Evolutionary conservation across 2,888 invertebrate species (phyloP).

Genomic region (Drosophila monieri): DNA sequence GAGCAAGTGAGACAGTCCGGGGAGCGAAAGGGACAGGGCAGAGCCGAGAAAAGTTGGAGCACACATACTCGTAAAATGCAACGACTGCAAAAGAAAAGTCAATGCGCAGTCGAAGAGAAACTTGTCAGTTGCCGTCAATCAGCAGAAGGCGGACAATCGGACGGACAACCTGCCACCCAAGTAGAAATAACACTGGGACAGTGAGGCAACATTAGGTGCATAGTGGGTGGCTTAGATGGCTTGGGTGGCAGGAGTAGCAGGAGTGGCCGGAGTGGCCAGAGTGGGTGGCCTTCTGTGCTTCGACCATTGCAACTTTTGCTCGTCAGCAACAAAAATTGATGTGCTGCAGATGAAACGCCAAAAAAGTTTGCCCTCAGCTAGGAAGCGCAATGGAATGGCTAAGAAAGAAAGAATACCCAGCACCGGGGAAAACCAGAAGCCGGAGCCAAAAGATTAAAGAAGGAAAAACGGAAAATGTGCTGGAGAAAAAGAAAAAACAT

Average conservation of each 20-base stretch:
- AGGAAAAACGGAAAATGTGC: constrained; percentile 75
- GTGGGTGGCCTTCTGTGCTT: constrained; percentile 23
- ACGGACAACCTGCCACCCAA: constrained; percentile 66
- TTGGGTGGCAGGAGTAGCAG: constrained; percentile 5
- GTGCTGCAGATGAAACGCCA: constrained; percentile 81
- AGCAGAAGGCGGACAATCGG: constrained; percentile 49
- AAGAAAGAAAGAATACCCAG: constrained; percentile 42
- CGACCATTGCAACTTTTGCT: constrained; percentile 76
- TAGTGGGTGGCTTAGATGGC: constrained; percentile 1
- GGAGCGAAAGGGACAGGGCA: neutral
- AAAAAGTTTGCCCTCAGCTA: constrained; percentile 75
- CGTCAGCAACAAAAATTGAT: constrained; percentile 81
- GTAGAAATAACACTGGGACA: constrained; percentile 70
- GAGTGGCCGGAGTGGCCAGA: neutral
- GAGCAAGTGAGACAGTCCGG: constrained; percentile 12
- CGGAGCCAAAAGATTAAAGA: constrained; percentile 79
- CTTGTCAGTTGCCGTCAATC: constrained; percentile 80
- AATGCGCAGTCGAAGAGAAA: constrained; percentile 79
- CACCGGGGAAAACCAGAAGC: constrained; percentile 36
- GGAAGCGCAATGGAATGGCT: constrained; percentile 28
- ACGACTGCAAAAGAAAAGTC: constrained; percentile 72
- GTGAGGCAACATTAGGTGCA: constrained; percentile 36
- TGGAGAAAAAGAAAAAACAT: constrained; percentile 65
- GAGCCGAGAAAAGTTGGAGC: constrained; percentile 59
- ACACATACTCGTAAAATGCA: constrained; percentile 75